These are phyloP conservation scores for Drosophila atripex DNA, from an alignment of 2,888 invertebrate species.

Conservation along the genomic window DNA sequence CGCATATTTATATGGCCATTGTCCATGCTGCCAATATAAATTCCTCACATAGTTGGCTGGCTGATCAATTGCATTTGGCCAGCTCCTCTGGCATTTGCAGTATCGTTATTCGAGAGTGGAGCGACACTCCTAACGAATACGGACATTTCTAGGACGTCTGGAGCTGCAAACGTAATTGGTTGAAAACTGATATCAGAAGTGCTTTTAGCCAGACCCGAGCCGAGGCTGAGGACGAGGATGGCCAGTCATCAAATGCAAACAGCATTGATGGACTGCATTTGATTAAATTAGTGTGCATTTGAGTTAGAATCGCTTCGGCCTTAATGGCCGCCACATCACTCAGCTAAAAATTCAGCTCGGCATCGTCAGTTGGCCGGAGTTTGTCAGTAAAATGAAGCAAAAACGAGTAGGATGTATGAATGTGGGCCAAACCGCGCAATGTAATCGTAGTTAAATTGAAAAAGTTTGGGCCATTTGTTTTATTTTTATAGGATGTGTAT, in stretches of 20 bases:
- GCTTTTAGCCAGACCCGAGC: constrained; percentile 27
- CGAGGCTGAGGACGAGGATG: not conserved
- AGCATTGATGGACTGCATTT: constrained; percentile 66
- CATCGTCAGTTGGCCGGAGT: not conserved
- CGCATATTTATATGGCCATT: constrained; percentile 4
- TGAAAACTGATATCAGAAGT: constrained; percentile 13
- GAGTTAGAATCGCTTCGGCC: constrained; percentile 47
- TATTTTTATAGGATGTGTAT: constrained; percentile 48
- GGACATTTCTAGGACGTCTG: constrained; percentile 8
- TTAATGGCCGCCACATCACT: constrained; percentile 40
- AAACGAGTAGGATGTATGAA: constrained; percentile 33
- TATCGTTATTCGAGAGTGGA: constrained; percentile 18
- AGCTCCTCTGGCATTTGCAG: constrained; percentile 24
- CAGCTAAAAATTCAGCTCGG: constrained; percentile 19
- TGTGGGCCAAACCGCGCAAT: constrained; percentile 50
- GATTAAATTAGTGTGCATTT: constrained; percentile 61
- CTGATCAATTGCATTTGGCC: not conserved
- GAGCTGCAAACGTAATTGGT: constrained; percentile 5
- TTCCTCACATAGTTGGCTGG: constrained; percentile 8
- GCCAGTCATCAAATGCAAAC: constrained; percentile 16
- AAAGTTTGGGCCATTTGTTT: constrained; percentile 66
- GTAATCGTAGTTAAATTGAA: constrained; percentile 72
- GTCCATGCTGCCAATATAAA: constrained; percentile 20
- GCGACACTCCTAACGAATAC: constrained; percentile 25
- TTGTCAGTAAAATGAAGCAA: constrained; percentile 47